Evolutionary conservation across 2,888 invertebrate genomes (phyloP).

Genomic region (Cerastis rubricosa): DNA sequence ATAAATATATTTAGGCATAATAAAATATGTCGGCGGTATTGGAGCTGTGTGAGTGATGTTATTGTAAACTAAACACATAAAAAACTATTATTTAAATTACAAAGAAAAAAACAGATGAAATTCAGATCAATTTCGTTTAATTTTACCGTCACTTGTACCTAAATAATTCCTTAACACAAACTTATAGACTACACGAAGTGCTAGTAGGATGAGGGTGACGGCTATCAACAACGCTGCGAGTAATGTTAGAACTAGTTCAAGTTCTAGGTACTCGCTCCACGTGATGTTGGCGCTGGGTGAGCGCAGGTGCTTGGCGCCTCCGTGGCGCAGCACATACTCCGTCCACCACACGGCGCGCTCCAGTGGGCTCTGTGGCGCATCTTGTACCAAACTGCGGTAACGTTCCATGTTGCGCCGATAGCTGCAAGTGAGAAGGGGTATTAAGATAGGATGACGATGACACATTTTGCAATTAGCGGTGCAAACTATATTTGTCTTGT

Average conservation of each 20-base stretch:
- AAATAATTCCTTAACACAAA: conserved; percentile 14
- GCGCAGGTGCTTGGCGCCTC: conserved; percentile 80
- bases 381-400: conserved; percentile 37
- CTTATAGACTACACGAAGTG: conserved; percentile 8
- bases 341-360: conserved; percentile 82
- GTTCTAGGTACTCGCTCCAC: conserved; percentile 67
- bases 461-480: no score
- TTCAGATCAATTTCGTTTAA: conserved; percentile 26
- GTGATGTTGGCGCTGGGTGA: conserved; percentile 75
- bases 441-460: not conserved
- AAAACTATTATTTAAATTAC: not conserved
- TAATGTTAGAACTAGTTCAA: conserved; percentile 63
- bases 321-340: conserved; percentile 81
- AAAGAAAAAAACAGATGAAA: not conserved
- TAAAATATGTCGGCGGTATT: no score
- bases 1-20: no score
- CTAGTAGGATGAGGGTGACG: not conserved
- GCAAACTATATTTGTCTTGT: no score
- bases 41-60: no score
- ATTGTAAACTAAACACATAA: no score
- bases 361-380: conserved; percentile 62
- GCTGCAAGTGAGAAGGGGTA: conserved; percentile 24
- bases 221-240: conserved; percentile 10
- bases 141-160: conserved; percentile 1
- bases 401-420: conserved; percentile 50